Conservation (phyloP, 2,113 vertebrate species). For the Chlorocebus sabaeus region DNA sequence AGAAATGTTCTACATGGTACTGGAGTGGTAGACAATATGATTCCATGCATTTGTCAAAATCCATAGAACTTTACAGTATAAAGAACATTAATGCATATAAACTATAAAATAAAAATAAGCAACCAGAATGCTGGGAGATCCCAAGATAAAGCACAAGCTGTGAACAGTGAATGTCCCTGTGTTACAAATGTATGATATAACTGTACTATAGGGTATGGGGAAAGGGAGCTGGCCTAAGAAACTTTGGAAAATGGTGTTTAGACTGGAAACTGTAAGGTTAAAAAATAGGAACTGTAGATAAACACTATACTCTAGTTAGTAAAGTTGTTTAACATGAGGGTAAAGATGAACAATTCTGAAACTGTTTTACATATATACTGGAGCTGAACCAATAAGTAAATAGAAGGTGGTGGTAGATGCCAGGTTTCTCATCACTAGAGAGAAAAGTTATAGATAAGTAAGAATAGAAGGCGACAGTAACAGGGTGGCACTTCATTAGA, state of each 20-base stretch:
- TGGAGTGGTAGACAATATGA: neutral
- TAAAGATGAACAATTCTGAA: neutral
- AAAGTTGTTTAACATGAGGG: neutral
- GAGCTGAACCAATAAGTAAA: neutral
- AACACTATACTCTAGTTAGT: neutral
- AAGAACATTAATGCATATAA: neutral
- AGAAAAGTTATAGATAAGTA: neutral
- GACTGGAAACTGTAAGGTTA: neutral
- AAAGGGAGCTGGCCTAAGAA: neutral
- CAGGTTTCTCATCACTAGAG: neutral
- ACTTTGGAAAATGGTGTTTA: neutral
- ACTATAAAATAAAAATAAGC: neutral
- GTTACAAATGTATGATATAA: neutral
- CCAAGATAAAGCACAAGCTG: neutral
- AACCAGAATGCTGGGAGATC: neutral
- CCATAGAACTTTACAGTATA: neutral
- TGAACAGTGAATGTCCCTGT: neutral
- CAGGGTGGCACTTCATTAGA: neutral
- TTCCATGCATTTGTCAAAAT: neutral
- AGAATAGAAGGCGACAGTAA: neutral
- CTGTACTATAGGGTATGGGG: neutral
- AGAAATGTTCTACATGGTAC: neutral
- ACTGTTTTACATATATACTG: neutral
- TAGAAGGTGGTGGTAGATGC: neutral
- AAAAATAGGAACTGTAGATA: neutral